Percentiles rank a stretch among this genome's conserved stretches.
Conservation (phyloP, 92 coral and sea anemone genomes). For the Siderastrea siderea region DNA sequence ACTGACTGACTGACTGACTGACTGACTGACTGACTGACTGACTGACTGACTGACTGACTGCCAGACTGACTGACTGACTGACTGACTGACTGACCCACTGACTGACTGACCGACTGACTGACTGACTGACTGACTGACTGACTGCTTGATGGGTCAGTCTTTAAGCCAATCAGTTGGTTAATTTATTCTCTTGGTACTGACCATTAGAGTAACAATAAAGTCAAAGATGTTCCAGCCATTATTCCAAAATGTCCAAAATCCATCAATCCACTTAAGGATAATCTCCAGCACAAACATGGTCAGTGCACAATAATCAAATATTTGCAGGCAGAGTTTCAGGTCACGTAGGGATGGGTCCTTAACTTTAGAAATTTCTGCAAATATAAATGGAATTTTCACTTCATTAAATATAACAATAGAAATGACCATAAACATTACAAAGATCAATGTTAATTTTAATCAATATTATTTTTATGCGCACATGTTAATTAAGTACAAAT, state of each 20-base stretch:
- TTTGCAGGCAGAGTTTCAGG: conserved; percentile 84
- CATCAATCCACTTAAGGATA: conserved; percentile 97
- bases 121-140: neutral
- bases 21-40: neutral
- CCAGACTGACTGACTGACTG: neutral
- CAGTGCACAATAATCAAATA: conserved; percentile 93
- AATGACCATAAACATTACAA: too few relatives aligned
- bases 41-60: neutral
- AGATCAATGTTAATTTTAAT: too few relatives aligned
- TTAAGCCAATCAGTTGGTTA: too few relatives aligned
- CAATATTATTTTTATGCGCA: too few relatives aligned
- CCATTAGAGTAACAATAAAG: conserved; percentile 97
- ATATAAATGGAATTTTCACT: neutral
- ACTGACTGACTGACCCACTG: neutral
- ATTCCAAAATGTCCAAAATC: conserved; percentile 96
- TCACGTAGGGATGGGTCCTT: conserved; percentile 80
- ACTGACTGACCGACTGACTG: neutral
- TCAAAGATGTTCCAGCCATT: conserved; percentile 99
- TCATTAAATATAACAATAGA: neutral
- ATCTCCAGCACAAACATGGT: conserved; percentile 97
- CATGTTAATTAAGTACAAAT: too few relatives aligned
- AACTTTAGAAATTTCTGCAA: conserved; percentile 84
- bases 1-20: neutral
- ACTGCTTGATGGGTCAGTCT: neutral
- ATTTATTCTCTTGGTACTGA: conserved; percentile 18